phyloP scores from a whole-genome alignment of 2,888 invertebrate species.

The Baccha elongata region DNA sequence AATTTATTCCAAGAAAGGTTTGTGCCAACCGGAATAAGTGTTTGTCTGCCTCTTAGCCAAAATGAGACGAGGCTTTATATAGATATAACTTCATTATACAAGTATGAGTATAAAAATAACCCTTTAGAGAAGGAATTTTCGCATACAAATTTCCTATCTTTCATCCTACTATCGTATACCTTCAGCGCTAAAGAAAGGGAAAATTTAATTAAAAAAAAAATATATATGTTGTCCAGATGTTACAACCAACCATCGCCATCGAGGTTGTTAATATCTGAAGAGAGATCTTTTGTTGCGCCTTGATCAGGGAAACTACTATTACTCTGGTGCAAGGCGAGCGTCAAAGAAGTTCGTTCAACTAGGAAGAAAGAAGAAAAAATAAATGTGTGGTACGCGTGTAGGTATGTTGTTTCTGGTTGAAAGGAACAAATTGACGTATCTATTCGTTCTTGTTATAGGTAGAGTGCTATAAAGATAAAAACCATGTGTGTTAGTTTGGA shows the following conservation, averaged over 20 bases:
- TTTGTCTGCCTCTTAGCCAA: not conserved
- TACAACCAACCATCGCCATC: conserved; percentile 15
- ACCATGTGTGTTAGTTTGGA: conserved; percentile 23
- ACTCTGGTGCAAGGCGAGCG: conserved; percentile 10
- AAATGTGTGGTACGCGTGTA: conserved; percentile 68
- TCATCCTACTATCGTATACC: conserved; percentile 16
- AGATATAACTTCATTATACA: not conserved
- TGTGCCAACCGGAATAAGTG: conserved; percentile 10
- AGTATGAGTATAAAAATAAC: not conserved
- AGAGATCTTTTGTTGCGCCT: conserved; percentile 47
- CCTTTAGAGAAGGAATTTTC: conserved; percentile 17
- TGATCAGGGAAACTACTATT: conserved; percentile 22
- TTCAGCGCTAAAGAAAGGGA: conserved; percentile 20
- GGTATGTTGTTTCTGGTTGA: conserved; percentile 58
- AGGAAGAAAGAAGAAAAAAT: conserved; percentile 61
- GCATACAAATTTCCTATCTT: conserved; percentile 18
- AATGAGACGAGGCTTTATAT: not conserved
- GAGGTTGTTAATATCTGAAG: conserved; percentile 34
- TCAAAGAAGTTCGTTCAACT: conserved; percentile 69
- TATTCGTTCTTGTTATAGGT: conserved; percentile 46
- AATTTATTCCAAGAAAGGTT: conserved; percentile 32
- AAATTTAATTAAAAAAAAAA: conserved; percentile 46
- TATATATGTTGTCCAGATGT: conserved; percentile 47
- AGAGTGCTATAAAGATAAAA: conserved; percentile 23
- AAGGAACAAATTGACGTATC: conserved; percentile 59